Conservation (phyloP, 2,888 invertebrate genomes). For the Drosophila ezoana region DNA sequence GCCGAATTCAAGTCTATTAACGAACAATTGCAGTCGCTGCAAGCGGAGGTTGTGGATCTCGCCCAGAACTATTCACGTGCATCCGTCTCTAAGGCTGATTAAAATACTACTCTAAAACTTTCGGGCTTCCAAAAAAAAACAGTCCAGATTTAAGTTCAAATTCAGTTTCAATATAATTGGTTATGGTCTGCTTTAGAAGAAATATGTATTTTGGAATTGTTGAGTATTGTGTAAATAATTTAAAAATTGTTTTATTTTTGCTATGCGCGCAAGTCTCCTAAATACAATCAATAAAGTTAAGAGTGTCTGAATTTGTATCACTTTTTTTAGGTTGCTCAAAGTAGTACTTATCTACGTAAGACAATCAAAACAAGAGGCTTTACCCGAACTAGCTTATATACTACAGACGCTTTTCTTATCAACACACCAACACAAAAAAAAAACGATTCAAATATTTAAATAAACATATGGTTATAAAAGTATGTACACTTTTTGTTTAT, state of each 20-base stretch:
- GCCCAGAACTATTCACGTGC: constrained; percentile 79
- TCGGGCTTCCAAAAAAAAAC: constrained; percentile 1
- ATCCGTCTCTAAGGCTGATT: constrained; percentile 81
- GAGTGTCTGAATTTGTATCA: constrained; percentile 56
- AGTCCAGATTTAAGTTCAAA: constrained; percentile 7
- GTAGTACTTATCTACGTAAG: constrained; percentile 4
- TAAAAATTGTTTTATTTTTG: constrained; percentile 58
- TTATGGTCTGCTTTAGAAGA: constrained; percentile 42
- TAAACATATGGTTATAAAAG: constrained; percentile 7
- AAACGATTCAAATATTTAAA: constrained; percentile 12
- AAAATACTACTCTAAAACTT: constrained; percentile 7
- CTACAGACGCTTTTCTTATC: constrained; percentile 12
- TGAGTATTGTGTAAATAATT: constrained; percentile 52
- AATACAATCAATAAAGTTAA: constrained; percentile 57
- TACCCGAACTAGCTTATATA: constrained; percentile 9
- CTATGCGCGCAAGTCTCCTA: constrained; percentile 58
- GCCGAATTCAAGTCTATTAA: constrained; percentile 86
- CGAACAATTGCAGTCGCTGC: constrained; percentile 80
- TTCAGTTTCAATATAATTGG: constrained; percentile 41
- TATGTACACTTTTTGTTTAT: constrained; percentile 32
- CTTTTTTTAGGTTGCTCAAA: constrained; percentile 35
- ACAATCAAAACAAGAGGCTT: constrained; percentile 18
- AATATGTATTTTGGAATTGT: constrained; percentile 39
- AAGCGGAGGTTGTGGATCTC: constrained; percentile 74
- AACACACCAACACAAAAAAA: constrained; percentile 4